Conservation (phyloP, 2,113 vertebrate genomes). For the Atractosteus spatula region DNA sequence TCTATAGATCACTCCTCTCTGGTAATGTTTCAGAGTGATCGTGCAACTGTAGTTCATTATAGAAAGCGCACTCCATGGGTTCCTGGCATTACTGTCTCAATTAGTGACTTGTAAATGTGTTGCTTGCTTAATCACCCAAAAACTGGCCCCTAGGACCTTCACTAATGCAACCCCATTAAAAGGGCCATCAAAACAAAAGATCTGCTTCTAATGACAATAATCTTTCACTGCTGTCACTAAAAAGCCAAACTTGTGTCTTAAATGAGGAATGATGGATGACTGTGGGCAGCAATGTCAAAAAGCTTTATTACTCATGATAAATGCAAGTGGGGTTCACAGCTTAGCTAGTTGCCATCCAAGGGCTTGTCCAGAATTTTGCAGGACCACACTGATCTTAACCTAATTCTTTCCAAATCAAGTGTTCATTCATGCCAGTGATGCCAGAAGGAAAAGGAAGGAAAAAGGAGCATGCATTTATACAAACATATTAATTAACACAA, state of each 20-base stretch:
- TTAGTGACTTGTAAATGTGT: constrained; percentile 71
- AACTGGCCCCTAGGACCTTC: constrained; percentile 59
- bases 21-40: constrained; percentile 27
- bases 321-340: constrained; percentile 27
- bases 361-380: constrained; percentile 23
- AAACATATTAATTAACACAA: constrained; percentile 64
- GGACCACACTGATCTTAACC: constrained; percentile 38
- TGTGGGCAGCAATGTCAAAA: constrained; percentile 40
- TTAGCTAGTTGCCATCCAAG: constrained; percentile 20
- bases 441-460: constrained; percentile 2
- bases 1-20: background rate
- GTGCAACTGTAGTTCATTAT: constrained; percentile 53
- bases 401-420: constrained; percentile 39
- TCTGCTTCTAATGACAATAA: constrained; percentile 63
- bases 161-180: constrained; percentile 68
- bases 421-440: constrained; percentile 19
- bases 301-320: constrained; percentile 50
- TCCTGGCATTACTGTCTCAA: constrained; percentile 63
- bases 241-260: constrained; percentile 58
- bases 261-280: constrained; percentile 63
- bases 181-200: constrained; percentile 69
- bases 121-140: constrained; percentile 71
- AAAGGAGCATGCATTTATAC: constrained; percentile 35
- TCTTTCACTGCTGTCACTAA: constrained; percentile 56
- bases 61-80: constrained; percentile 46